A percentile compares a stretch with the other conserved stretches of the same genome.
Evolutionary conservation across 1,140 invertebrate genomes (phyloP).

Genomic region (Chrysoperla carnea): DNA sequence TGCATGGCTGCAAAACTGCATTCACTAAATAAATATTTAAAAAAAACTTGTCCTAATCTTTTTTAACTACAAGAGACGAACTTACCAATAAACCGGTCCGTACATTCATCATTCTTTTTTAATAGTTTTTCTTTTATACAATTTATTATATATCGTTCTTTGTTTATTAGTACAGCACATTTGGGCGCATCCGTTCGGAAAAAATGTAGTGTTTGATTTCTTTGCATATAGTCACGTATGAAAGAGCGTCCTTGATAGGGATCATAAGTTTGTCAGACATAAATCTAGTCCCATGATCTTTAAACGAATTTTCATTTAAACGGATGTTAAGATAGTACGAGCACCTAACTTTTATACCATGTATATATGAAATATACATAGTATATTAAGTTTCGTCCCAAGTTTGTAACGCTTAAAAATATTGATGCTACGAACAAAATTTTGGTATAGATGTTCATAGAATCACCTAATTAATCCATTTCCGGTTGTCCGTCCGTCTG

Average conservation of each 20-base stretch:
- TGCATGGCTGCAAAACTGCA: conserved; percentile 14
- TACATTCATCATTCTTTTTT: conserved; percentile 17
- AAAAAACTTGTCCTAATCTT: conserved; percentile 17
- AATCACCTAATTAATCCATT: no score
- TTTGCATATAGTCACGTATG: background rate
- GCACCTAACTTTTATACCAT: no score
- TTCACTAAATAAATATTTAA: conserved; percentile 10
- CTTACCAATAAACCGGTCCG: conserved; percentile 18
- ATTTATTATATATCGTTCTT: background rate
- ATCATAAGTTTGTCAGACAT: background rate
- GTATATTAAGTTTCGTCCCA: no score
- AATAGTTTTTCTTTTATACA: background rate
- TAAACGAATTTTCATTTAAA: no score
- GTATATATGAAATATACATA: no score
- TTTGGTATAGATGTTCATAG: no score
- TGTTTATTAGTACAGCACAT: background rate
- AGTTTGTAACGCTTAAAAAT: no score
- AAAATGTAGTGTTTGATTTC: background rate
- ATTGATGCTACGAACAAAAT: no score
- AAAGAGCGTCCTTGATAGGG: background rate
- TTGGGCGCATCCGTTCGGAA: background rate
- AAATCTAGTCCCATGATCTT: background rate
- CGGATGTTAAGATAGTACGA: no score
- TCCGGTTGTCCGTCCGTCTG: no score
- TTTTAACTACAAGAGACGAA: conserved; percentile 14